Conservation (phyloP, 2,888 invertebrate genomes). For the Mesorhabditis sp. region DNA sequence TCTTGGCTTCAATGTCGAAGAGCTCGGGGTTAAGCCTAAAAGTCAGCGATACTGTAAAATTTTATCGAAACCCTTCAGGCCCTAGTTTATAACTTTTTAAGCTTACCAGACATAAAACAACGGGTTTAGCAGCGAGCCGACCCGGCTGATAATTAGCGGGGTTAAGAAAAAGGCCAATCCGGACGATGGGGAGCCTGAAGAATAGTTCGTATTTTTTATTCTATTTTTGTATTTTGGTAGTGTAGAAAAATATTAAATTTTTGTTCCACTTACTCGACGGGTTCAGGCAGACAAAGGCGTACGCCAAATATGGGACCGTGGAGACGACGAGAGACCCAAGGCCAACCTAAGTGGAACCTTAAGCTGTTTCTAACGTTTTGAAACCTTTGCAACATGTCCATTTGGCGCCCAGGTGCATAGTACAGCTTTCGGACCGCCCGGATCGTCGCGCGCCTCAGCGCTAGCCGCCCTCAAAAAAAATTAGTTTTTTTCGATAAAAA, state of each 20-base stretch:
- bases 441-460: conserved; percentile 27
- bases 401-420: conserved; percentile 36
- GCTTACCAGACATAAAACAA: conserved; percentile 37
- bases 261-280: conserved; percentile 26
- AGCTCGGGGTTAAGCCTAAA: conserved; percentile 37
- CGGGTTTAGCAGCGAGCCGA: conserved; percentile 36
- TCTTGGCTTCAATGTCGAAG: conserved; percentile 33
- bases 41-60: neutral
- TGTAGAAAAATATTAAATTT: too few species aligned
- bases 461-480: conserved; percentile 24
- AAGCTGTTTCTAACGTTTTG: neutral
- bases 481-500: neutral
- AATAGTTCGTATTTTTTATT: too few species aligned
- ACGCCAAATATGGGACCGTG: conserved; percentile 39
- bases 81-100: neutral
- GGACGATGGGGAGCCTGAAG: conserved; percentile 25
- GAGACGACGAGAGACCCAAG: conserved; percentile 37
- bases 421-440: conserved; percentile 13
- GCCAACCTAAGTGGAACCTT: conserved; percentile 25
- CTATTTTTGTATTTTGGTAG: too few species aligned
- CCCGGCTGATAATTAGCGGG: conserved; percentile 30
- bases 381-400: conserved; percentile 35
- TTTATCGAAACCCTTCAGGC: neutral
- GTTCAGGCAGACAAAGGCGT: conserved; percentile 39
- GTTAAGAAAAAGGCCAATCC: conserved; percentile 23